Base-by-base conservation (phyloP, 2,888 invertebrate genomes). In the Taenaris catops region DNA sequence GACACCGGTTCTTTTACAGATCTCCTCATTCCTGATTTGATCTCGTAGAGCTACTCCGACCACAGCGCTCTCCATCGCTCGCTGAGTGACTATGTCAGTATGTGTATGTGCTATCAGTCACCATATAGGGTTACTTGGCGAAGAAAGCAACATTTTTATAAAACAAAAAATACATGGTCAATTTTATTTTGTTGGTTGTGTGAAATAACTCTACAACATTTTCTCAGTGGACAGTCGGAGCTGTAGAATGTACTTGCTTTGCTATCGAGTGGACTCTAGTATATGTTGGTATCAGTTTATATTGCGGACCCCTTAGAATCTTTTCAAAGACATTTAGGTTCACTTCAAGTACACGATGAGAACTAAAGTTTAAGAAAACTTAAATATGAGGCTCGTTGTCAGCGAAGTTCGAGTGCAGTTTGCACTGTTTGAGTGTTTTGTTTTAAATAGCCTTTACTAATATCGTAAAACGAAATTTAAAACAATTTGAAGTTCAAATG, bases 241-340 rank as follows among this genome's bases (percentile, higher is more conserved):
- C 26, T 25, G 17, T 39, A 39, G 31, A 39, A 35, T 31, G 26
- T 31, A 39, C 25, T n/a, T n/a, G n/a, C n/a, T 29, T 38, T 34
- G 18, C 23, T 34, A 26, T 25, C 25, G 29, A 39, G 39, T 39
- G 39, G 39, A 34, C 39, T 26, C 18, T 17, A 31, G 14, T 25
- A 23, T 31, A 21, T 17, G 29, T 35, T 31, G 29, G 39, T 39
- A 39, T 39, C 39, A 31, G 23, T 39, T 39, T 39, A 35, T 39
- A 31, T 31, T 14, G 19, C 20, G 12, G 20, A 4, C 6, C 28
- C 12, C 12, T 28, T 8, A 8, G 12, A 20, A 28, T 12, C 8
- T 28, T 6, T 20, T 20, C 5, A 7, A 12, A 8, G 8, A 12
- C 19, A n/a, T 19, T 19, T 16, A 17, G 9, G 26, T 26, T 16